Evolutionary conservation across 1,140 invertebrate genomes (phyloP), one percentile per base, ranked within the genome.

Genomic region (Lordiphosa collinella): DNA sequence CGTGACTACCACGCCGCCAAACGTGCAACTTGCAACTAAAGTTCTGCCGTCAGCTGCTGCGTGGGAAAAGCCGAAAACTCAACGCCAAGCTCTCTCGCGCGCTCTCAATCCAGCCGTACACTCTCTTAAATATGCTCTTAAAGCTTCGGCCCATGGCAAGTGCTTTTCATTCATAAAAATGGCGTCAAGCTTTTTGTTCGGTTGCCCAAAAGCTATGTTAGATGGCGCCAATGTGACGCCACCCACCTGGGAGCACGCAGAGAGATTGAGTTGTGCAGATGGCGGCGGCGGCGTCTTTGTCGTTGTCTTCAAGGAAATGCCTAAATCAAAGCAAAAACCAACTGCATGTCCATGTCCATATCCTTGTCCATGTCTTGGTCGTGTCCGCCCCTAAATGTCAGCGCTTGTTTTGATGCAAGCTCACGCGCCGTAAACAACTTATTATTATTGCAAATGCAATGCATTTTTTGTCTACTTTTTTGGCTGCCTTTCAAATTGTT

Each of bases 391-490:
- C 78, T 82, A 82, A 68, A 82, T 84, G 76, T 82, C 76, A 82
- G 76, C 78, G 72, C 76, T 82, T 82, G 76, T 82, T 82, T 82
- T 82, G 76, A 82, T 82, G 76, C 76, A 76, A 84, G 52, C 76
- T 82, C 76, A 82, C 76, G 76, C 76, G 78, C 72, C 78, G 78
- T 82, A 82, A 82, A 82, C 76, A 82, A 82, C 76, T 82, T 82
- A 82, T 82, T 82, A 82, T 82, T 80, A 82, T 82, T 82, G 78
- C 66, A 68, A 68, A 68, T 67, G 63, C 60, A 57, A 52, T 58
- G 57, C 56, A 47, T 52, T 53, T 68, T 65, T 58, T 16, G 1
- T 51, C 53, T 54, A 47, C 59, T 61, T 68, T 58, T 70, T 82
- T 82, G 76, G 76, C 76, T 68, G 55, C 25, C 62, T 75, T 82